Conservation (phyloP, 2,797 vertebrate genomes). For the Brotogeris chrysoptera region DNA sequence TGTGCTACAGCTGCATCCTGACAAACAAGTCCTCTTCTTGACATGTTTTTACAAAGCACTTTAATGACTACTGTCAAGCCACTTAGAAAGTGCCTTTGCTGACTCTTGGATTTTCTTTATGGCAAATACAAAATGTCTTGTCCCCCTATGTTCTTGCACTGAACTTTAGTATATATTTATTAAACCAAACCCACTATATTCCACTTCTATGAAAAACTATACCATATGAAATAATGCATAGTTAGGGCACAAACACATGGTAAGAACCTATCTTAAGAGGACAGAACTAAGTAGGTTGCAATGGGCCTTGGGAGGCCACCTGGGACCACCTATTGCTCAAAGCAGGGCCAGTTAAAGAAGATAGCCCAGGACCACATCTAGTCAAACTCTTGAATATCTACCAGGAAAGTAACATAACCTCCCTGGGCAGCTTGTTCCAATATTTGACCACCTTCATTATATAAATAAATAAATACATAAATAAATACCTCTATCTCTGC, state of each 20-base stretch:
- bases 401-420: not conserved
- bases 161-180: not conserved
- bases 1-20: not conserved
- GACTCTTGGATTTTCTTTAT: not conserved
- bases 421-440: not conserved
- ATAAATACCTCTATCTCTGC: not conserved
- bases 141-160: not conserved
- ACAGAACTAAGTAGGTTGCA: not conserved
- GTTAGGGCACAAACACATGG: not conserved
- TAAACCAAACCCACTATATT: not conserved
- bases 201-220: not conserved
- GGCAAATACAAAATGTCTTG: not conserved
- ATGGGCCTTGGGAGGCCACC: not conserved
- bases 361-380: not conserved
- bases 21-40: not conserved
- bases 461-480: not conserved
- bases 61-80: not conserved
- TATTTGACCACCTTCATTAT: not conserved
- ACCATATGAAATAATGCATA: not conserved
- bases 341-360: not conserved
- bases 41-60: not conserved
- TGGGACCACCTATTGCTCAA: not conserved
- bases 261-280: not conserved
- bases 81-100: not conserved
- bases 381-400: not conserved